phyloP scores from a whole-genome alignment of 2,797 vertebrate species.

The Trematomus bernacchii region DNA sequence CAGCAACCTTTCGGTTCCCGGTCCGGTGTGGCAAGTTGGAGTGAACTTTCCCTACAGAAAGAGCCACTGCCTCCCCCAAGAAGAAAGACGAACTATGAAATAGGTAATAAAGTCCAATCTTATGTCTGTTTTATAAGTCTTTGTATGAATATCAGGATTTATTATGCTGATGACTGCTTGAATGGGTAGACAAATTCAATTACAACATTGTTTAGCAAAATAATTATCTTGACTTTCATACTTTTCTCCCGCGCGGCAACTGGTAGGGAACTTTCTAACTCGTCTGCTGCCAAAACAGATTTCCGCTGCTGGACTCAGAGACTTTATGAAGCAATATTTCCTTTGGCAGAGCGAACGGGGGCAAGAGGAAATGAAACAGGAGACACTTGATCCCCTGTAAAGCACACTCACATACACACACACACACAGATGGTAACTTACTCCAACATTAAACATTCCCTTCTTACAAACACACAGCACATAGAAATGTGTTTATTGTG shows the following conservation, averaged over 20 bases:
- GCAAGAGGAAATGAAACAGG: constrained; percentile 75
- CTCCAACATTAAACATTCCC: constrained; percentile 28
- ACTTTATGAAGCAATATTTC: constrained; percentile 68
- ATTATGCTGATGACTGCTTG: not conserved
- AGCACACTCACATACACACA: constrained; percentile 23
- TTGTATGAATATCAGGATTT: not conserved
- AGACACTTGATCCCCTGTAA: constrained; percentile 64
- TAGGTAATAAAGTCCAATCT: too few relatives aligned
- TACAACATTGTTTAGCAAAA: too few relatives aligned
- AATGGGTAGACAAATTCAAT: too few relatives aligned
- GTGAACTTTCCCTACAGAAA: too few relatives aligned
- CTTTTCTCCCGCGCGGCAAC: not conserved
- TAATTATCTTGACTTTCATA: constrained; percentile 2
- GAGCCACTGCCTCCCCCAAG: too few relatives aligned
- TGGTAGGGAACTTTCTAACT: constrained; percentile 35
- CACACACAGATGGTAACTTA: constrained; percentile 33
- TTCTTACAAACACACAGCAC: constrained; percentile 9
- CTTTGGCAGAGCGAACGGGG: constrained; percentile 60
- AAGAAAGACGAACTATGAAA: too few relatives aligned
- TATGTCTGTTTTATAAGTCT: too few relatives aligned
- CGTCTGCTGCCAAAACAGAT: constrained; percentile 39
- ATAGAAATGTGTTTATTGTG: constrained; percentile 13
- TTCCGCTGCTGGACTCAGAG: constrained; percentile 60
- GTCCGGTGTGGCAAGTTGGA: too few relatives aligned
- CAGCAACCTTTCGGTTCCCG: too few relatives aligned